Evolutionary conservation across 2,113 vertebrate species (phyloP), one percentile per base, ranked within the genome.

Genomic region (Petaurus breviceps): DNA sequence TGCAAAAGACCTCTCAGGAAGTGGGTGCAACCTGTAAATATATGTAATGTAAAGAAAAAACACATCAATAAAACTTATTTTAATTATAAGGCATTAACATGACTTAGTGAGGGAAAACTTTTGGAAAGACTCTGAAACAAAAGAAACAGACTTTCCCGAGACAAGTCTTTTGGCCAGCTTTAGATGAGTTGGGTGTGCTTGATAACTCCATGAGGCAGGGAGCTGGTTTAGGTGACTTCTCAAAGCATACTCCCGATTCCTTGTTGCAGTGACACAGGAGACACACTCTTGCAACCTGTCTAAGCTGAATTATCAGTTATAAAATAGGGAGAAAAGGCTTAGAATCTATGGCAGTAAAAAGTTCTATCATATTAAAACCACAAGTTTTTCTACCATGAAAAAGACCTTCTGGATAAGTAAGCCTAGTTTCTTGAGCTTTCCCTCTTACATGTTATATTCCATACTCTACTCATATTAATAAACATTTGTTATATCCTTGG

Each of bases 281-380:
- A 49, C 4, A 4, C 26, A 89, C n/a, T 3, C 47, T 24, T 92
- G 3, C 5, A 89, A 50, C 47, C 8, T 51, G 51, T 37, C 51
- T 96, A 28, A 91, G 55, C 10, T 92, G 89, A 54, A 51, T 16
- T 95, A 23, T 89, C 54, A n/a, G 46, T 53, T 94, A 53, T 37
- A 68, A 51, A 50, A 94, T 92, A 94, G 28, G 19, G 90, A 37
- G 12, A 3, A 92, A 68, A 28, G 26, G 43, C 10, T 43, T 90
- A 57, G 90, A 91, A 89, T 92, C 0, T 47, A 16, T 23, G 43
- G 50, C 26, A 97, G 53, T 68, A 68, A 68, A 77, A 77, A 16
- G n/a, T n/a, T 77, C 61, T 77, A n/a, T 77, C 12, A 57, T 55
- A 68, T 77, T 77, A n/a, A 77, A 77, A 37, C n/a, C 61, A 37